Conservation (phyloP, 53 echinoderm and acorn worm genomes). For the Paelopatides confundens region DNA sequence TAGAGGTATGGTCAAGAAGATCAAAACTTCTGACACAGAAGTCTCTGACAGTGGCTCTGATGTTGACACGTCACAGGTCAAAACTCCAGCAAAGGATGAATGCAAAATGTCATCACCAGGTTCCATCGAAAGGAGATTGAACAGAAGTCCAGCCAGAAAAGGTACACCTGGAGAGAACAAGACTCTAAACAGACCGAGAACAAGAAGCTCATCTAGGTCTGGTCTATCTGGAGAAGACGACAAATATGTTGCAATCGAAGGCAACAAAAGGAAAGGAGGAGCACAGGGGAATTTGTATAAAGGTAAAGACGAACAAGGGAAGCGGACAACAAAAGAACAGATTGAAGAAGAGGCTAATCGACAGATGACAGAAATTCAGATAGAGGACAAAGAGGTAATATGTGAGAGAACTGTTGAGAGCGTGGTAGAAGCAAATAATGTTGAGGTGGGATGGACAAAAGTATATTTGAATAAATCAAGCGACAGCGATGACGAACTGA, state of each 20-base stretch:
- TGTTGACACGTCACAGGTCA: neutral
- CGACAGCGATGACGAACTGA: neutral
- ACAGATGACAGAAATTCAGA: neutral
- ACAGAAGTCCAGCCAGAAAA: neutral
- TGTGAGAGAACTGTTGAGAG: neutral
- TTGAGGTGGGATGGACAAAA: neutral
- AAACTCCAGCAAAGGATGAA: neutral
- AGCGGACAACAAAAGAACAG: neutral
- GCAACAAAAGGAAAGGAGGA: too few relatives aligned
- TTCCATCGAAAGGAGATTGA: neutral
- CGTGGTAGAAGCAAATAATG: neutral
- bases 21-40: neutral
- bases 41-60: neutral
- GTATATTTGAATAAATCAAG: neutral
- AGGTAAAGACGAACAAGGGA: neutral
- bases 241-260: neutral
- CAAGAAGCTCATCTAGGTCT: neutral
- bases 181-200: neutral
- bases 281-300: too few relatives aligned
- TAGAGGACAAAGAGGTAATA: neutral
- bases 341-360: neutral
- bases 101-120: neutral
- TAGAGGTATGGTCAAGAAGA: slow-evolving; percentile 10
- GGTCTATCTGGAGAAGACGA: neutral
- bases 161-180: neutral